Conservation (phyloP, 2,797 vertebrate genomes). For the Rhyacichthys aspro region DNA sequence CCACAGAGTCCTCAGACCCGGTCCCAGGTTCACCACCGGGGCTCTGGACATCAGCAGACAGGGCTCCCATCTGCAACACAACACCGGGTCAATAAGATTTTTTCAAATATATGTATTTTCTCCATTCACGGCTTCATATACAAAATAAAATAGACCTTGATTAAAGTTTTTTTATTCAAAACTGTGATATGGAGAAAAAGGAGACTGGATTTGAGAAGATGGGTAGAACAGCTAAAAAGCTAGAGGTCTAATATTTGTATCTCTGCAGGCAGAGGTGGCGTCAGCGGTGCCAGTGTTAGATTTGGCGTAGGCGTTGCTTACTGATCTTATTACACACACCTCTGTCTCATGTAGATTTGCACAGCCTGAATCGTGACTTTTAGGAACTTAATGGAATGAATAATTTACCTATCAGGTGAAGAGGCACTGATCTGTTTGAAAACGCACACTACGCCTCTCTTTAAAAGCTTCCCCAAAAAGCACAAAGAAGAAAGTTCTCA, state of each 20-base stretch:
- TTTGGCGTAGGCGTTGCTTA: slow-evolving; percentile 42
- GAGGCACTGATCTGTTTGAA: slow-evolving; percentile 21
- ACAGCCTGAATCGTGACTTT: slow-evolving; percentile 35
- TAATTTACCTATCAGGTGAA: slow-evolving; percentile 43
- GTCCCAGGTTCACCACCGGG: slow-evolving; percentile 15
- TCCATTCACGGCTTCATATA: too few species aligned
- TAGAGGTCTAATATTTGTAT: neutral
- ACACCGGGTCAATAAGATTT: slow-evolving; percentile 8
- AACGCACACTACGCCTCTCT: slow-evolving; percentile 1
- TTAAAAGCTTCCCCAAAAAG: slow-evolving; percentile 11
- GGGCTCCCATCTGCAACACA: slow-evolving; percentile 79
- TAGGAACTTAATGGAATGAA: slow-evolving; percentile 56
- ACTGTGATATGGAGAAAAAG: too few species aligned
- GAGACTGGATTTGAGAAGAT: too few species aligned
- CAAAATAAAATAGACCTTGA: too few species aligned
- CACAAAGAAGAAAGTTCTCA: neutral
- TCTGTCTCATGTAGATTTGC: slow-evolving; percentile 38
- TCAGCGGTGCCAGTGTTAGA: neutral
- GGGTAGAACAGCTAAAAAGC: neutral
- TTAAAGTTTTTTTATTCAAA: too few species aligned
- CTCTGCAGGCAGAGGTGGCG: neutral
- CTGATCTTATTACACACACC: slow-evolving; percentile 52
- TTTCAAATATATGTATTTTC: too few species aligned
- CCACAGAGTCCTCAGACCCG: slow-evolving; percentile 65
- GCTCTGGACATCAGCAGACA: slow-evolving; percentile 60